Percentiles rank a stretch among this genome's conserved stretches.
These are phyloP conservation scores for Epinotia brunnichana DNA, from an alignment of 2,888 invertebrate species.

Conservation along the genomic window DNA sequence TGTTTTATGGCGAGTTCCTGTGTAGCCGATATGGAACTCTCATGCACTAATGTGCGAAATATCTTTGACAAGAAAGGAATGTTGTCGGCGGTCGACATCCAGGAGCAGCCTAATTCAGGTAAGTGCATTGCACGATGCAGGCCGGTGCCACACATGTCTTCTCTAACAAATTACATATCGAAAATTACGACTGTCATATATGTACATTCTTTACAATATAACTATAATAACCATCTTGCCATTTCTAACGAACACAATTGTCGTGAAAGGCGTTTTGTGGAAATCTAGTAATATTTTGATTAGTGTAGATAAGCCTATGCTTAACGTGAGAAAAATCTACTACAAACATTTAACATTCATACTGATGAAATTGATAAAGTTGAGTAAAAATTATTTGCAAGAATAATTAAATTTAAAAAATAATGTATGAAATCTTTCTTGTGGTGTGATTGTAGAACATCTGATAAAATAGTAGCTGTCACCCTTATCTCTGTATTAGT, in stretches of 20 bases:
- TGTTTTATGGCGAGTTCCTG: conserved; percentile 67
- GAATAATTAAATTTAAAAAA: too few species aligned
- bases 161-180: conserved; percentile 55
- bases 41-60: conserved; percentile 80
- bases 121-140: conserved; percentile 52
- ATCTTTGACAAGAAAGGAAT: conserved; percentile 81
- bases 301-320: conserved; percentile 7
- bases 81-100: conserved; percentile 75
- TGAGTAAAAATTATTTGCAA: not conserved
- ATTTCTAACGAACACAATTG: not conserved
- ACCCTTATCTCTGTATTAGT: not conserved
- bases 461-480: not conserved
- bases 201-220: not conserved
- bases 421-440: not conserved
- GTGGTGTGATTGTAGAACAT: not conserved
- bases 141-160: conserved; percentile 5
- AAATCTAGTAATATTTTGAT: not conserved
- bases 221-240: not conserved
- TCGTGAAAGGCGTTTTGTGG: not conserved
- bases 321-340: not conserved
- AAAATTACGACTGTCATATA: conserved; percentile 55
- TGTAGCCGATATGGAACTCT: conserved; percentile 70
- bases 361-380: not conserved
- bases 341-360: not conserved
- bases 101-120: conserved; percentile 82